Evolutionary conservation across 2,797 vertebrate species (phyloP), one percentile per base, ranked within the genome.

Genomic region (Platalea minor): DNA sequence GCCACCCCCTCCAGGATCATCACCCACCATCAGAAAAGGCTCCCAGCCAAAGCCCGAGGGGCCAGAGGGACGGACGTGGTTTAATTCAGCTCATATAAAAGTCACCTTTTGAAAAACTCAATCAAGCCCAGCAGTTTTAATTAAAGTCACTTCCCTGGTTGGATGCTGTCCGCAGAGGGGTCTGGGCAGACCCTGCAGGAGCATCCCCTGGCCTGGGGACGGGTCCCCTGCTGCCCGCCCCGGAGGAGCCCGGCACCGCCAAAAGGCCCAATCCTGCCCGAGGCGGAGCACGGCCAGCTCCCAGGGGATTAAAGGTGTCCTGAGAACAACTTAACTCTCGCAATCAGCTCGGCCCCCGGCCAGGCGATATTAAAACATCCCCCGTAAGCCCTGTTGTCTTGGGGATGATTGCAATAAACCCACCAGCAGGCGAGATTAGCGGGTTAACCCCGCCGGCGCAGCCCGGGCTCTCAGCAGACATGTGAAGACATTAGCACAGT

Each of bases 261-360:
- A 4, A n/a, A 74, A 29, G 57, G 39, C 28, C 26, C 43, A 4
- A 2, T 33, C 7, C 89, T 77, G 92, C 84, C 79, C 3, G 6
- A 28, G 29, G 46, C 90, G 7, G 65, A 86, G 60, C 17, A 2
- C 70, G 51, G 17, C n/a, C 85, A 69, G 79, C 73, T 90, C 93
- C 73, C 33, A 1, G 83, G 68, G 92, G 88, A 96, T 96, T 96
- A 95, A 81, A 91, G 48, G 57, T 75, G 92, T 75, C 91, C 92
- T 65, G 94, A 77, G 93, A 95, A 94, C 91, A 94, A 70, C 4
- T 77, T 29, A 24, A 73, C 37, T 7, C 83, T 39, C 7, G 7
- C 84, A 45, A 87, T 83, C 89, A 45, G 92, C 85, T 85, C 46
- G 33, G 57, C 92, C 85, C 95, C 95, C 5, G 24, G 89, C 94